Base-by-base conservation (phyloP, 1,140 invertebrate genomes). In the Cotesia glomerata region DNA sequence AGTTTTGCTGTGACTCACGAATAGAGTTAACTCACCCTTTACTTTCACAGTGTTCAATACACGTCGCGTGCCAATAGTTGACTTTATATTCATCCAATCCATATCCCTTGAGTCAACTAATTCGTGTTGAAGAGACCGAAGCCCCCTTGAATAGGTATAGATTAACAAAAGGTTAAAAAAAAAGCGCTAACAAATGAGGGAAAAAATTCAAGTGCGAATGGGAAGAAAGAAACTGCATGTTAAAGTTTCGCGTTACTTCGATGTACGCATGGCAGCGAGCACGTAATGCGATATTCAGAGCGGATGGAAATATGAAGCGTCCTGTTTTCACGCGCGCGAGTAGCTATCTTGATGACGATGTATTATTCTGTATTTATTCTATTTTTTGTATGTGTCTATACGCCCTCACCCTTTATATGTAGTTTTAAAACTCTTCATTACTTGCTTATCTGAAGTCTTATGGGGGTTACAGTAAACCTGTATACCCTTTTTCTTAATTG, bases 201-300 rank as follows among this genome's bases (percentile, higher is more conserved):
- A 72, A 65, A 45, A 61, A 71, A 58, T 34, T 45, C 35, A 18
- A 59, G 35, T 59, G 39, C 11, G 11, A 45, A 45, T 45, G 39
- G 11, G 39, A 45, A 36, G 34, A 14, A 35, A 39, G 35, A 45
- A 34, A 61, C 39, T 54, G 59, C 14, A 51, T 32, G 63, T 51
- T 72, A 54, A 39, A 58, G 71, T 72, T 63, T 75, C 70, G 62
- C 71, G 49, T 75, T 72, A 72, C 74, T 65, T 71, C 72, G 69
- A 72, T 51, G 68, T 45, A 45, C 39, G 11, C 26, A 26, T 26
- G 36, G 2, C 7, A 45, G 39, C 5, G 39, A 45, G 39, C 11
- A 45, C 62, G 74, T 69, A 72, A 75, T 65, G 52, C 61, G 67
- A 75, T 75, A 69, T 70, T 70, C 32, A 39, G 52, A 70, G 66